Conservation (phyloP, 37 sponge, comb jelly and placozoan species). For the Bolinopsis microptera region DNA sequence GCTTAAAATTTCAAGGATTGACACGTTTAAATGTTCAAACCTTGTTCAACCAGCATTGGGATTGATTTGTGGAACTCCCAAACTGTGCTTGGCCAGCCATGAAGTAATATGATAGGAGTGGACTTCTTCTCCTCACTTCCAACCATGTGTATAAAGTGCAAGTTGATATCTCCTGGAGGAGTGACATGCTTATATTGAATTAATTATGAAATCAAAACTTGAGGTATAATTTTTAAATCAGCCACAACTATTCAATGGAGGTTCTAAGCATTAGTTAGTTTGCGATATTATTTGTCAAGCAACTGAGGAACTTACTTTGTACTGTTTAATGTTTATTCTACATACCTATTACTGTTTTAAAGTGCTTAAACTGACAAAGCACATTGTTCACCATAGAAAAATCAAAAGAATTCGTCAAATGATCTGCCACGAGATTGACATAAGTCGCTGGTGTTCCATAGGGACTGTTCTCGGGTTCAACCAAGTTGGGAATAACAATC, state of each 20-base stretch:
- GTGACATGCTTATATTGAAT: too few relatives aligned
- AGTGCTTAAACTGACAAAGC: background rate
- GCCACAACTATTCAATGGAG: too few relatives aligned
- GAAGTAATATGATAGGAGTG: constrained; percentile 21
- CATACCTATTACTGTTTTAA: constrained; percentile 15
- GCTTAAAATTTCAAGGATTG: too few relatives aligned
- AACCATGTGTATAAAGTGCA: constrained; percentile 38
- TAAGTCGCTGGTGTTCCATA: constrained; percentile 14
- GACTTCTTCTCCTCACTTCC: background rate
- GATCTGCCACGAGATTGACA: background rate
- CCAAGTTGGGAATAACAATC: background rate
- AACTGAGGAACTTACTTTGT: too few relatives aligned
- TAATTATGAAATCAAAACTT: too few relatives aligned
- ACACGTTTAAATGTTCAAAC: background rate
- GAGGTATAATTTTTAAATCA: too few relatives aligned
- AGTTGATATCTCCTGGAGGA: constrained; percentile 26
- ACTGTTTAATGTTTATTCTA: too few relatives aligned
- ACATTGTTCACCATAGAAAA: background rate
- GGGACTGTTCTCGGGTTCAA: background rate
- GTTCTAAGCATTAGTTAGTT: too few relatives aligned
- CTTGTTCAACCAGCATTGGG: constrained; percentile 28
- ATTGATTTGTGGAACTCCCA: constrained; percentile 50
- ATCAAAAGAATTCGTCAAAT: background rate
- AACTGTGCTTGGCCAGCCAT: constrained; percentile 50
- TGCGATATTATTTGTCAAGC: too few relatives aligned